Percentiles rank a stretch among this genome's conserved stretches.
Conservation (phyloP, 1,140 invertebrate species). For the Diprion similis region DNA sequence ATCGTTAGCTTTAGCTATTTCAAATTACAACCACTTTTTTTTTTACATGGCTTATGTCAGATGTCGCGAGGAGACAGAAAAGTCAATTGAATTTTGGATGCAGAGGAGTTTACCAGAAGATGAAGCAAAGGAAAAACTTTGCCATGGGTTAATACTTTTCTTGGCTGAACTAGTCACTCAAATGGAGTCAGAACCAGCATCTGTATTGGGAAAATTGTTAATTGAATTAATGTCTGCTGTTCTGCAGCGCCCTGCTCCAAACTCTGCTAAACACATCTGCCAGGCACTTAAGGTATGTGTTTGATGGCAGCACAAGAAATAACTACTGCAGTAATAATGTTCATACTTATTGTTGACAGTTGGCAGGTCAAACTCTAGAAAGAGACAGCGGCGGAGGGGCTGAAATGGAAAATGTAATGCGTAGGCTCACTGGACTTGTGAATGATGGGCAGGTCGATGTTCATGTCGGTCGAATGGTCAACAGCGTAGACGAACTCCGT, state of each 20-base stretch:
- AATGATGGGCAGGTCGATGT: constrained; percentile 49
- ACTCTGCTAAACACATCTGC: constrained; percentile 58
- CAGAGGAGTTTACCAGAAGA: constrained; percentile 36
- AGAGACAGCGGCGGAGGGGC: constrained; percentile 47
- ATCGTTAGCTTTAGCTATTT: not conserved
- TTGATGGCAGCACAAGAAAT: not conserved
- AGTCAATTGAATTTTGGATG: constrained; percentile 40
- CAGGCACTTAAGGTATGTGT: constrained; percentile 58
- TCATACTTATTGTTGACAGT: constrained; percentile 33
- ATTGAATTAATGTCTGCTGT: constrained; percentile 51
- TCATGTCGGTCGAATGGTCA: constrained; percentile 52
- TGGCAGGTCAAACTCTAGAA: constrained; percentile 56
- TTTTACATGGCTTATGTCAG: constrained; percentile 28
- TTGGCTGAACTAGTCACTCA: constrained; percentile 57
- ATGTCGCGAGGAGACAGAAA: constrained; percentile 50
- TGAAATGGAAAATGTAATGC: constrained; percentile 58
- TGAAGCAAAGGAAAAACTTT: constrained; percentile 49
- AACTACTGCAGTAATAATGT: constrained; percentile 11
- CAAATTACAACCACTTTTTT: too few relatives aligned
- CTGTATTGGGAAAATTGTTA: constrained; percentile 50
- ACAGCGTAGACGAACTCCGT: constrained; percentile 51
- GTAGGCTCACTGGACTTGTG: constrained; percentile 50
- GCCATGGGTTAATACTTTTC: constrained; percentile 56
- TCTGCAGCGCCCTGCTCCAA: constrained; percentile 51
- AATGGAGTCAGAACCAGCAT: constrained; percentile 46